A percentile compares a stretch with the other conserved stretches of the same genome.
These are phyloP conservation scores for Cavia aperea DNA, from an alignment of 2,113 vertebrate species.

Conservation along the genomic window DNA sequence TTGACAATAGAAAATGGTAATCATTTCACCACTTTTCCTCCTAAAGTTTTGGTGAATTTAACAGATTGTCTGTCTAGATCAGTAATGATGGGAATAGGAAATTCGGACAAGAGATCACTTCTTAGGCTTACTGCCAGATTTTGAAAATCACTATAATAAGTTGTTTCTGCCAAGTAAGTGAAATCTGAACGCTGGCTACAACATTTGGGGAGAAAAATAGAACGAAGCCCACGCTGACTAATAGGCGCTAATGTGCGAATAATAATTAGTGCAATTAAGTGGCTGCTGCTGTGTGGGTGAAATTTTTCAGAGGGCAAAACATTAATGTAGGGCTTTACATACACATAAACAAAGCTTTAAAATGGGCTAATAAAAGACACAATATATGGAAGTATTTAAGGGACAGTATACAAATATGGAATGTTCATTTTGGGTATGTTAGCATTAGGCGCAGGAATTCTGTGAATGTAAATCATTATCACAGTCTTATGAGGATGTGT, in stretches of 20 bases:
- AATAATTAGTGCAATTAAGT: constrained; percentile 81
- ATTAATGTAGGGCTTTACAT: constrained; percentile 70
- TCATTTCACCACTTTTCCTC: constrained; percentile 47
- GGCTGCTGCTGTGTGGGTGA: constrained; percentile 65
- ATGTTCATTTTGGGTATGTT: constrained; percentile 3
- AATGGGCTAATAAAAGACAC: constrained; percentile 54
- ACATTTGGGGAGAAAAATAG: constrained; percentile 65
- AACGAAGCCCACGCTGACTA: constrained; percentile 73
- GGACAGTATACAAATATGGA: constrained; percentile 13
- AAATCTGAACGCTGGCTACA: constrained; percentile 78
- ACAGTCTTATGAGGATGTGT: not conserved
- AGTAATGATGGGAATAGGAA: constrained; percentile 74
- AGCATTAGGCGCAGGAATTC: not conserved
- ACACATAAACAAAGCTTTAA: constrained; percentile 68
- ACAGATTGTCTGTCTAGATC: constrained; percentile 73
- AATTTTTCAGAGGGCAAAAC: constrained; percentile 71
- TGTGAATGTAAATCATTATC: not conserved
- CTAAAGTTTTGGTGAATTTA: constrained; percentile 67
- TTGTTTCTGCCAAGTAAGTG: constrained; percentile 76
- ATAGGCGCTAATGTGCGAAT: constrained; percentile 78
- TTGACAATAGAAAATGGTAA: constrained; percentile 23
- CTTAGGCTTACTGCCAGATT: constrained; percentile 74
- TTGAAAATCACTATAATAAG: constrained; percentile 71
- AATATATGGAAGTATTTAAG: not conserved
- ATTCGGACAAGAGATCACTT: constrained; percentile 49